phyloP scores from a whole-genome alignment of 2,797 vertebrate genomes.

The Spinus pinus region DNA sequence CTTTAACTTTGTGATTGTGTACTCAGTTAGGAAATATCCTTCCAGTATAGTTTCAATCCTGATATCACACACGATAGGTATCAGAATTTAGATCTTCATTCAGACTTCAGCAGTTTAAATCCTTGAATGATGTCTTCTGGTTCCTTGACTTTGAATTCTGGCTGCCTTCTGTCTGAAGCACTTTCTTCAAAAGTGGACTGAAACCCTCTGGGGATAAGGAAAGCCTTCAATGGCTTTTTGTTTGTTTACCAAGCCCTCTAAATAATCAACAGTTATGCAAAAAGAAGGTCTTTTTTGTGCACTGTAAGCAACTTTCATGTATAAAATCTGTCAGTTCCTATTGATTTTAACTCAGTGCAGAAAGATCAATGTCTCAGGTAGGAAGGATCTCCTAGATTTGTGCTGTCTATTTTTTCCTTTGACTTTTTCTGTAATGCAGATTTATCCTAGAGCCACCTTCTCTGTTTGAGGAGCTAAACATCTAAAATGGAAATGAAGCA shows the following conservation, averaged over 20 bases:
- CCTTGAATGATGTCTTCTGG: not conserved
- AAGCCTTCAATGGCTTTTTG: not conserved
- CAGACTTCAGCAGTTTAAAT: not conserved
- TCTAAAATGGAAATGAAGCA: not conserved
- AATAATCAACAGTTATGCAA: not conserved
- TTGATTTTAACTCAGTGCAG: not conserved
- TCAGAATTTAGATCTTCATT: not conserved
- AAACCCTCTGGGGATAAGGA: not conserved
- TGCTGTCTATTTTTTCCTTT: not conserved
- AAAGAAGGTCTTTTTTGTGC: not conserved
- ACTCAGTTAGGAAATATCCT: not conserved
- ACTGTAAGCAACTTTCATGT: not conserved
- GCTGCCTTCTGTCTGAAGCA: not conserved
- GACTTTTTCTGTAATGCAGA: not conserved
- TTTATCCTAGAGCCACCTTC: not conserved
- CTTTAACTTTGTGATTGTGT: not conserved
- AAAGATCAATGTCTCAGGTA: not conserved
- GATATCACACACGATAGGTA: accelerated
- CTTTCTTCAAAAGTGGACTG: not conserved
- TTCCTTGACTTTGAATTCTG: not conserved
- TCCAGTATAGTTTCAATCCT: not conserved
- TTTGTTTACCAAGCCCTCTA: not conserved
- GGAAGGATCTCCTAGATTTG: not conserved
- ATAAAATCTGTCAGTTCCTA: not conserved
- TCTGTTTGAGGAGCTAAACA: not conserved